These are phyloP conservation scores for Hydractinia echinata DNA, from an alignment of 30 jellyfish, hydroid and myxozoan genomes.

Conservation along the genomic window DNA sequence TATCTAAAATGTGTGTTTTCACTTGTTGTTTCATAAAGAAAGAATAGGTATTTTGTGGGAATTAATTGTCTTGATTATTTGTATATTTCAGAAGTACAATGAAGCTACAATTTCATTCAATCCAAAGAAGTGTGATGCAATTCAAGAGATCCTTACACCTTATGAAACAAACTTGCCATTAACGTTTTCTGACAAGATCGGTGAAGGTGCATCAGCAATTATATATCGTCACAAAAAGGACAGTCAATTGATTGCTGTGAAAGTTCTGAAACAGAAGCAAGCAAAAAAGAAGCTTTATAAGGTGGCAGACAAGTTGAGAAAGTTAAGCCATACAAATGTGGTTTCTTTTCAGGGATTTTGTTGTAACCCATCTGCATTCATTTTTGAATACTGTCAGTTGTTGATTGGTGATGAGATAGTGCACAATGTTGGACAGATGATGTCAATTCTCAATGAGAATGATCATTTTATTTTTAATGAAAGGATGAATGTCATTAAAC, in stretches of 20 bases:
- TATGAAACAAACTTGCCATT: not conserved
- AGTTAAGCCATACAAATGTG: conserved; percentile 2
- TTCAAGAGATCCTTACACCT: too few species aligned
- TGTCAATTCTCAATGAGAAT: not conserved
- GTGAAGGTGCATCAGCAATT: conserved; percentile 12
- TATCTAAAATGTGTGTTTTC: too few species aligned
- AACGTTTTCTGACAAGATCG: not conserved
- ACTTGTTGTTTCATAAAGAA: too few species aligned
- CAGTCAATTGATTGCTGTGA: not conserved
- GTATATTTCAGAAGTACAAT: too few species aligned
- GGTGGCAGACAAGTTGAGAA: not conserved
- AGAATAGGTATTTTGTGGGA: too few species aligned
- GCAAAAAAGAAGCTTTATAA: not conserved
- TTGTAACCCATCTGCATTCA: not conserved
- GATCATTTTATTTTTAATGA: not conserved
- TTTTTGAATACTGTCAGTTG: not conserved
- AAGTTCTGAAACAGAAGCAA: not conserved
- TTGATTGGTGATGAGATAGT: not conserved
- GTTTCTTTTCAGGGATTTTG: not conserved
- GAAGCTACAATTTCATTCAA: too few species aligned
- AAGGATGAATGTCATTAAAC: not conserved
- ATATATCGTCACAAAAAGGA: not conserved
- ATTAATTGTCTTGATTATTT: too few species aligned
- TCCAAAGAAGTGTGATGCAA: too few species aligned
- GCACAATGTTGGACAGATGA: conserved; percentile 9